Conservation (phyloP, 2,113 vertebrate species). For the Aythya baeri region DNA sequence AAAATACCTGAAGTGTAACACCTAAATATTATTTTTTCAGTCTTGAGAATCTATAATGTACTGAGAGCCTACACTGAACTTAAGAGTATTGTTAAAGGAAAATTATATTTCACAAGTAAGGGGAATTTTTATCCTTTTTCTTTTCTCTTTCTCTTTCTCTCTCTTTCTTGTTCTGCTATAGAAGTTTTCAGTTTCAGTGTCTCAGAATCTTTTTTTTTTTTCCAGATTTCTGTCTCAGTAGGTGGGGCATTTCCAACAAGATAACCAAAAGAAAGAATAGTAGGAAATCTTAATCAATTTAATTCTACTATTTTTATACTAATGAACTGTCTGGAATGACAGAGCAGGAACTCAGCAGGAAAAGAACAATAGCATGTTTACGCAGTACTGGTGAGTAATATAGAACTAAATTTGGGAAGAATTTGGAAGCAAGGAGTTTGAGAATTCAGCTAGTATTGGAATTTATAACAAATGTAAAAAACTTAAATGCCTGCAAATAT, state of each 20-base stretch:
- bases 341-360: background rate
- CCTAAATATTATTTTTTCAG: background rate
- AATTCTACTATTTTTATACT: background rate
- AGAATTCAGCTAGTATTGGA: background rate
- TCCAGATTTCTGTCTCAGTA: background rate
- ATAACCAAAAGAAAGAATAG: slow-evolving; percentile 21
- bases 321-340: background rate
- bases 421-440: background rate
- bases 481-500: background rate
- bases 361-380: background rate
- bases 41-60: background rate
- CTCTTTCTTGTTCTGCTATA: background rate
- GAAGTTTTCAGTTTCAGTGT: background rate
- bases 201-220: background rate
- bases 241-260: background rate
- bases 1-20: background rate
- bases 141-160: background rate
- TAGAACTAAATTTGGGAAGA: background rate
- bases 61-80: background rate
- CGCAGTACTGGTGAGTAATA: background rate
- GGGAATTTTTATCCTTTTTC: fast-evolving
- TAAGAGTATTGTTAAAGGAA: background rate
- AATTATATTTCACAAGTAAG: background rate
- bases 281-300: slow-evolving; percentile 21
- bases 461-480: background rate